Evolutionary conservation across 2,113 vertebrate species (phyloP), one percentile per base, ranked within the genome.

Genomic region (Xerus inauris): DNA sequence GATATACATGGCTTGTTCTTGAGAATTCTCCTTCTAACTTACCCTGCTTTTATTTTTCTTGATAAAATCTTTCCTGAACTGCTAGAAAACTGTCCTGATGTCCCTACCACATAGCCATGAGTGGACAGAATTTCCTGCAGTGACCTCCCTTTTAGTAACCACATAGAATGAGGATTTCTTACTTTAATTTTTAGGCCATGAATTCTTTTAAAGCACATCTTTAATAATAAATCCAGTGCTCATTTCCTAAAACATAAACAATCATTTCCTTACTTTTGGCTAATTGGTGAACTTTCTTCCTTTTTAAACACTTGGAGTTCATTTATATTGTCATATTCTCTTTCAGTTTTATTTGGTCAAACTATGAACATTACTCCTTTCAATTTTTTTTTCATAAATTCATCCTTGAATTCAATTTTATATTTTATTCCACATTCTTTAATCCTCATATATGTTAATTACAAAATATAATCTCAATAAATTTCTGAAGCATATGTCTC

Each of bases 381-480:
- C 26, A 94, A 38, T 87, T 62, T 90, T 83, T 83, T 35, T 45
- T 77, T 73, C 1, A 59, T 69, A 81, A 69, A 85, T 77, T 6
- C 28, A 6, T 42, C 17, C 6, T 90, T 95, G 54, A 65, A 8
- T 42, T 94, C 49, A 87, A 24, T 47, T 91, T 17, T 8, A 11
- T 28, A 93, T 91, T 94, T 92, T 38, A 49, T 89, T 79, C 47
- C 26, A 77, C 24, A 80, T 54, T 89, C 42, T 83, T 96, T 22
- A 76, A n/a, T 86, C 80, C 17, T 90, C n/a, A 81, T 14, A 67
- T 67, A 45, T 73, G 28, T 6, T 73, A 67, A 87, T 77, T 91
- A 14, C 11, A 62, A 95, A 86, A 54, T 4, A 69, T 69, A 71
- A 59, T 8, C 64, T 94, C 54, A 85, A 40, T n/a, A 14, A 2